Evolutionary conservation across 1,140 invertebrate genomes (phyloP).

Genomic region (Bombus superbus): DNA sequence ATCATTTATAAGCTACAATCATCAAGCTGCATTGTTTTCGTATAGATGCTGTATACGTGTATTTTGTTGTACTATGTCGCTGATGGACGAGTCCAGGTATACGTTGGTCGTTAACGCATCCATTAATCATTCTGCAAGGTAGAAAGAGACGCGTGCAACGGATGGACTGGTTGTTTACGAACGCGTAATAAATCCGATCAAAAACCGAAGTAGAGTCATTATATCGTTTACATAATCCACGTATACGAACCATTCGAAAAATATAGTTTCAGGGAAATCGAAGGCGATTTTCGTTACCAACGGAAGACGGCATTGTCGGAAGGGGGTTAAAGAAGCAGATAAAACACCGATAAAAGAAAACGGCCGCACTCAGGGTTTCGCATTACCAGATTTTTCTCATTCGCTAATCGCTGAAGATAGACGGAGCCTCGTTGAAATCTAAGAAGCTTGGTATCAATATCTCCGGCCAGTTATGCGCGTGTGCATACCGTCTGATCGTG

Average conservation of each 20-base stretch:
- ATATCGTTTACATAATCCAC: not conserved
- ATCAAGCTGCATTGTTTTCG: not conserved
- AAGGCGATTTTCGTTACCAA: not conserved
- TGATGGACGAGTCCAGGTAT: conserved; percentile 33
- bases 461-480: conserved; percentile 2
- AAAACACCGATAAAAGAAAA: conserved; percentile 45
- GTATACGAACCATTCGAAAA: not conserved
- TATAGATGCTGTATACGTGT: not conserved
- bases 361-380: conserved; percentile 34
- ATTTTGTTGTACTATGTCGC: not conserved
- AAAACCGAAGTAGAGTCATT: not conserved
- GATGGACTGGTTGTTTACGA: not conserved
- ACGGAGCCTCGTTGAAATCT: conserved; percentile 52
- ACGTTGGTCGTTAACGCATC: conserved; percentile 18
- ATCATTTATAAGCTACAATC: not conserved
- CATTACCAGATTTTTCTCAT: conserved; percentile 64
- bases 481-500: not conserved
- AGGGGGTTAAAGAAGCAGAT: conserved; percentile 18
- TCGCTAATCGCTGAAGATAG: conserved; percentile 68
- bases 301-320: not conserved
- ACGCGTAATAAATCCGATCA: not conserved
- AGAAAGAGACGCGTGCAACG: not conserved
- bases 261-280: not conserved
- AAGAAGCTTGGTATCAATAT: conserved; percentile 52
- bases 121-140: conserved; percentile 34